Conservation (phyloP, 2,797 vertebrate genomes). For the Cheirogaleus major region DNA sequence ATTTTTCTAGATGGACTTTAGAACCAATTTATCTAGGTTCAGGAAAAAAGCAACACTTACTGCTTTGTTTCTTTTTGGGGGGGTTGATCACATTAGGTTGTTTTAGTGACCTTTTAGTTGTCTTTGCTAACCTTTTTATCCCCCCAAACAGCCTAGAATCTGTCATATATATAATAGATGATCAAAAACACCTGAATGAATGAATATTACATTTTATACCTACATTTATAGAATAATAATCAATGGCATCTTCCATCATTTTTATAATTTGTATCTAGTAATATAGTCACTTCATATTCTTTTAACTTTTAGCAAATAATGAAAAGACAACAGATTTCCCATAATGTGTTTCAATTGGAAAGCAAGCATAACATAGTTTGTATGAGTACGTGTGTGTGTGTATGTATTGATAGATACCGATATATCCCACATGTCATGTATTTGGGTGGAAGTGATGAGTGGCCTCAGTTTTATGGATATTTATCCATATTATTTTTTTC, state of each 20-base stretch:
- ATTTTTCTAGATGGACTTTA: neutral
- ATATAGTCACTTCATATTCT: neutral
- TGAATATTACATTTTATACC: neutral
- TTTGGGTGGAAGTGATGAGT: neutral
- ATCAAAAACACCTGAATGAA: neutral
- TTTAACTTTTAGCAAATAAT: neutral
- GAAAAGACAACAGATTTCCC: neutral
- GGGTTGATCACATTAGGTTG: no score
- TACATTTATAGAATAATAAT: neutral
- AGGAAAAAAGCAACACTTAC: rapidly evolving
- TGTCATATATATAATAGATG: neutral
- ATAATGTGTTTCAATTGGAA: neutral
- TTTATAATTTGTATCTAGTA: neutral
- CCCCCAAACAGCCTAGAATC: neutral
- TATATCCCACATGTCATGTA: no score
- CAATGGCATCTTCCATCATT: neutral
- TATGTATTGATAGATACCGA: neutral
- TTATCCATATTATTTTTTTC: neutral
- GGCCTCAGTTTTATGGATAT: neutral
- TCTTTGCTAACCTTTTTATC: neutral
- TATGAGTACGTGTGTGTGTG: neutral
- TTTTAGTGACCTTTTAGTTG: neutral
- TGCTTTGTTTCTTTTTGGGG: neutral
- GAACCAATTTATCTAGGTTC: neutral
- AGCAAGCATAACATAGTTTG: neutral